Percentiles rank a stretch among this genome's conserved stretches.
phyloP scores from a whole-genome alignment of 2,797 vertebrate species.

The Fratercula arctica region DNA sequence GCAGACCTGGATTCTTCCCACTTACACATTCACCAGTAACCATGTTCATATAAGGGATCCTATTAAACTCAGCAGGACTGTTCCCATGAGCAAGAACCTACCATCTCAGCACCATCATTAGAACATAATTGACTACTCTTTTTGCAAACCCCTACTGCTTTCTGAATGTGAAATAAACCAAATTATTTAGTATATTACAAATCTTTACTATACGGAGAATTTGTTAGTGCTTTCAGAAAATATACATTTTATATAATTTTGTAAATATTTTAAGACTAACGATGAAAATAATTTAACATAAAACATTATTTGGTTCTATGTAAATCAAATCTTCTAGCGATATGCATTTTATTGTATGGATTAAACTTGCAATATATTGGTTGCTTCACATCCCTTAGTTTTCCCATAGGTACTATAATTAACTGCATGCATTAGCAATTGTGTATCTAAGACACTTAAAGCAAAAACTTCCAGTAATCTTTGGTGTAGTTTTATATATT shows the following conservation, averaged over 20 bases:
- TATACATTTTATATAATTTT: background rate
- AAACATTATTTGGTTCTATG: background rate
- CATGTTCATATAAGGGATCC: rapidly evolving
- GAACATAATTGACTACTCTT: background rate
- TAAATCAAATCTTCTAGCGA: background rate
- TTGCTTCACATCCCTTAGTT: background rate
- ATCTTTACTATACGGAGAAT: background rate
- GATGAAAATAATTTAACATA: background rate
- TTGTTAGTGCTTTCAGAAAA: background rate
- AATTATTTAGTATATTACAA: background rate
- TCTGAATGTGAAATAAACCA: background rate
- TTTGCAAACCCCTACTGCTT: background rate
- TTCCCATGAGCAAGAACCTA: background rate
- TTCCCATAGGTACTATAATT: background rate
- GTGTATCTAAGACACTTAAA: background rate
- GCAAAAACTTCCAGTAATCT: background rate
- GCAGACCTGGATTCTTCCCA: background rate
- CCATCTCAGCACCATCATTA: background rate
- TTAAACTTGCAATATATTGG: background rate
- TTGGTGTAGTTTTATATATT: background rate
- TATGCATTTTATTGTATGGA: background rate
- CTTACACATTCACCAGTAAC: background rate
- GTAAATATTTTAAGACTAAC: background rate
- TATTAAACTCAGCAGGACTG: background rate
- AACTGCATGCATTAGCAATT: background rate